Base-by-base conservation (phyloP, 2,888 invertebrate species). In the Antheraea yamamai region DNA sequence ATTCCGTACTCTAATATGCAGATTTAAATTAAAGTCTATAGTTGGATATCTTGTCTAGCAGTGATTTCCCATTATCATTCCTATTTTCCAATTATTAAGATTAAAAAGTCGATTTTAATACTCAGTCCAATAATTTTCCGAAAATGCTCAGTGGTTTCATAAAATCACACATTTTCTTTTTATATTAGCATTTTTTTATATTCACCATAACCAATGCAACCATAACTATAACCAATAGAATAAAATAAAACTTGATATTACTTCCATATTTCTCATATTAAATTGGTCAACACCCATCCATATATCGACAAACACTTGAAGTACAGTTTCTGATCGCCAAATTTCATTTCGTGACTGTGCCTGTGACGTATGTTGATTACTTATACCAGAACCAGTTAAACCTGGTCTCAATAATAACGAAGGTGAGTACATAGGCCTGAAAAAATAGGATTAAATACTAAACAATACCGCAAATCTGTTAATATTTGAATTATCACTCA, bases 301-400 rank as follows among this genome's bases (percentile, higher is more conserved):
- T 83, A 97, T 96, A 87, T 98, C 98, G 73, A 97, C 95, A 81
- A 98, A 97, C 71, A 98, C 96, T 87, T 97, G 97, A 66, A 98
- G 91, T 12, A 98, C 96, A 0, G 97, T 97, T 91, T 98, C 98
- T 52, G 97, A 97, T 75, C 98, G 95, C 98, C 98, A 98, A 18
- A 97, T 96, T 89, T 97, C 97, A 77, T 96, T 96, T 47, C 96
- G 91, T 0, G 96, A 96, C 81, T 96, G 96, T 76, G 95, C 94
- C 79, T 96, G 95, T 51, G 95, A 79, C 20, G 91, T 83, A 76
- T 87, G 87, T 75, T 88, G 88, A 61, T 88, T 88, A 82, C 88
- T 93, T 83, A 89, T 92, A 79, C 84, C 95, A 85, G 84, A 94
- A 77, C 90, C 95, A 81, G 83, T 95, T 79, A 91, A 88, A 87